Conservation (phyloP, 2,888 invertebrate species). For the Drosophila histrio region DNA sequence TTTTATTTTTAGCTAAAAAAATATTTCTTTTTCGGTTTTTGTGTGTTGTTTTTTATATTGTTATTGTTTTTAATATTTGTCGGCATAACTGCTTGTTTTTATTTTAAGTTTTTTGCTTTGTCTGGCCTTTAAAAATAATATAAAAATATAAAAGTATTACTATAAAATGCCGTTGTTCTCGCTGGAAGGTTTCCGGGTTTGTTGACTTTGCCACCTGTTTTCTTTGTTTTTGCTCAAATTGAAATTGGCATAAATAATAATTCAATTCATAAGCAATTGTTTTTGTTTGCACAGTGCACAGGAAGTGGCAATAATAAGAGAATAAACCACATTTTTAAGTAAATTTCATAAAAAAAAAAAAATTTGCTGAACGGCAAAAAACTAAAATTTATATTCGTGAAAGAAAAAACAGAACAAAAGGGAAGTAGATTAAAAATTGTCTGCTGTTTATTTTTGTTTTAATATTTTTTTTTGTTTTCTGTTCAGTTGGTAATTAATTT, state of each 20-base stretch:
- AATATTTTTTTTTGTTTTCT: constrained; percentile 10
- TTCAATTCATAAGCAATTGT: constrained; percentile 30
- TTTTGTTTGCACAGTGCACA: constrained; percentile 27
- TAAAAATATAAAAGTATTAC: constrained; percentile 46
- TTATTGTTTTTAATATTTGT: constrained; percentile 35
- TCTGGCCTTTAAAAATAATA: constrained; percentile 31
- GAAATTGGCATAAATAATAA: constrained; percentile 55
- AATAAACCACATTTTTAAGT: constrained; percentile 19
- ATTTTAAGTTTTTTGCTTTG: constrained; percentile 29
- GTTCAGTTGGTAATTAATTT: constrained; percentile 61
- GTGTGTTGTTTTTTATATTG: constrained; percentile 32
- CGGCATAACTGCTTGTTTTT: constrained; percentile 31
- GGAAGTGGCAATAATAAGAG: constrained; percentile 40
- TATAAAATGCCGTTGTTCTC: constrained; percentile 70
- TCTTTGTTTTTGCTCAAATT: constrained; percentile 35
- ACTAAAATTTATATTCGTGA: constrained; percentile 25
- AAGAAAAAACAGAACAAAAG: constrained; percentile 44
- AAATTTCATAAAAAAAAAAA: constrained; percentile 37
- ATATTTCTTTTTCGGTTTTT: constrained; percentile 47
- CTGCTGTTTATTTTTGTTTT: constrained; percentile 28
- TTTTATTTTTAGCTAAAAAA: constrained; percentile 62
- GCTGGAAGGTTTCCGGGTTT: constrained; percentile 77
- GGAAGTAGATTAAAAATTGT: constrained; percentile 50
- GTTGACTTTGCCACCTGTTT: constrained; percentile 65
- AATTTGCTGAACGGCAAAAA: constrained; percentile 24